Percentiles rank a stretch among this genome's conserved stretches.
phyloP scores from a whole-genome alignment of 2,888 invertebrate genomes.

The Branchinecta sandiegonensis region DNA sequence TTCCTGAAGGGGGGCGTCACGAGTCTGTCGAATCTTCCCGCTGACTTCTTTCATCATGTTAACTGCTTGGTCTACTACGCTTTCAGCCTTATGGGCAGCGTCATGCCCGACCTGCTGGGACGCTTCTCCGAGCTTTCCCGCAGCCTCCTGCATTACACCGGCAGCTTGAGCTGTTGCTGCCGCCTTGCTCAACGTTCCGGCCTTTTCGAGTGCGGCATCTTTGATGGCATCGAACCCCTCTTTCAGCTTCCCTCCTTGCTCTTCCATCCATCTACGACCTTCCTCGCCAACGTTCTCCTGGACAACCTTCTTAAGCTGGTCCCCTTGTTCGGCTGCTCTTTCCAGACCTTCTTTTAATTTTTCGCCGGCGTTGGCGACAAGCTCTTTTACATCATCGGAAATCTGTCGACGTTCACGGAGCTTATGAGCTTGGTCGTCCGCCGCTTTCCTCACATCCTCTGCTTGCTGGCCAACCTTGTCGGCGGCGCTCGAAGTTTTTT shows the following conservation, averaged over 20 bases:
- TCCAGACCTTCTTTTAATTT: not conserved
- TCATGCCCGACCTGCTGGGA: not conserved
- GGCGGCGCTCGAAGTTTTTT: not conserved
- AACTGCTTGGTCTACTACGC: constrained; percentile 1
- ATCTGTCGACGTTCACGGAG: constrained; percentile 5
- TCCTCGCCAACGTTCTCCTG: not conserved
- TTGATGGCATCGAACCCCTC: not conserved
- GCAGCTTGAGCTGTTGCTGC: constrained; percentile 4
- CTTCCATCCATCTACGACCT: constrained; percentile 5
- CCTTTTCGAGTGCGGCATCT: constrained; percentile 15
- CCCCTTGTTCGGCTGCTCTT: constrained; percentile 2
- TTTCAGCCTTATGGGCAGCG: not conserved
- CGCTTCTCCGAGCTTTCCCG: not conserved
- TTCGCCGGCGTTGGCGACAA: not conserved
- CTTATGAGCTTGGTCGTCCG: not conserved
- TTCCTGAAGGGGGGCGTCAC: constrained; percentile 1
- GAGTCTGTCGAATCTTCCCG: not conserved
- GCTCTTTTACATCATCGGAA: not conserved
- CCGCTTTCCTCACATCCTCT: not conserved
- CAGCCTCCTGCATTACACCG: not conserved
- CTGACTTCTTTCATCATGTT: constrained; percentile 2
- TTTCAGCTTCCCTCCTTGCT: constrained; percentile 6
- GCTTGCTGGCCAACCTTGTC: constrained; percentile 1
- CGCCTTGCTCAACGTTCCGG: not conserved
- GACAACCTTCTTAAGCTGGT: not conserved